These are phyloP conservation scores for Miniopterus natalensis DNA, from an alignment of 2,113 vertebrate genomes.

Conservation along the genomic window DNA sequence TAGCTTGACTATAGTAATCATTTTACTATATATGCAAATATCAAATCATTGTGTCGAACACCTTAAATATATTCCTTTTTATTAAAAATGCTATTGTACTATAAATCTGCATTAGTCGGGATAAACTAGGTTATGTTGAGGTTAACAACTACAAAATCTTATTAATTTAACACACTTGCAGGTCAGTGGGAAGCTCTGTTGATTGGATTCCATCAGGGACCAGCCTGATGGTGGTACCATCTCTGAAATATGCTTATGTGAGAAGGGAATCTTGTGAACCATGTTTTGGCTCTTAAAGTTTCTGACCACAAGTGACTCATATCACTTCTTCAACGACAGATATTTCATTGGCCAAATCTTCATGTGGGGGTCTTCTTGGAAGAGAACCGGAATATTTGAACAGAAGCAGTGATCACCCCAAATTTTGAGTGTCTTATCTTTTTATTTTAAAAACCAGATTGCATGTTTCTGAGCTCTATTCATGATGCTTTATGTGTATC, in stretches of 20 bases:
- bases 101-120: background rate
- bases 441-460: background rate
- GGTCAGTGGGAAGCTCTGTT: background rate
- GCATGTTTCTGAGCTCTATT: background rate
- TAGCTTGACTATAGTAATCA: background rate
- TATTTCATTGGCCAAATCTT: background rate
- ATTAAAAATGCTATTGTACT: background rate
- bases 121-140: background rate
- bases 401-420: background rate
- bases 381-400: slow-evolving; percentile 10
- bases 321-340: background rate
- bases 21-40: background rate
- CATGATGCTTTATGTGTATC: background rate
- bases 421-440: background rate
- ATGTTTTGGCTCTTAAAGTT: slow-evolving; percentile 18
- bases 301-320: background rate
- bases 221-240: background rate
- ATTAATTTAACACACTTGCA: background rate
- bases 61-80: background rate
- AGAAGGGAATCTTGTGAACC: slow-evolving; percentile 3
- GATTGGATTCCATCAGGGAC: background rate
- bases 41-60: background rate
- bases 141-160: background rate
- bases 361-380: background rate
- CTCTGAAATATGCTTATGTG: background rate